Evolutionary conservation across 1,140 invertebrate species (phyloP).

Genomic region (Nasonia longicornis): DNA sequence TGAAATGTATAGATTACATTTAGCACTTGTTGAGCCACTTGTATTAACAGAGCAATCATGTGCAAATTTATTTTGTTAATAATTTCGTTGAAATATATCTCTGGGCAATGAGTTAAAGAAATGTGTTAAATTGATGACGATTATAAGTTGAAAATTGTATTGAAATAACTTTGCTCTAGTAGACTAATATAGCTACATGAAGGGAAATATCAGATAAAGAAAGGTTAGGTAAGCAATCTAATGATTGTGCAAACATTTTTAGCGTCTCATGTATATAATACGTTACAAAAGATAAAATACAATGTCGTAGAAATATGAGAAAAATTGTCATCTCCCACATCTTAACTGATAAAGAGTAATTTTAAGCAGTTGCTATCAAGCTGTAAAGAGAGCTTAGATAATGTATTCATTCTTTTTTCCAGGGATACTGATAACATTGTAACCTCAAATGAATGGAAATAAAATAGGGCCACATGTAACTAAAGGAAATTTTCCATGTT

Average conservation of each 20-base stretch:
- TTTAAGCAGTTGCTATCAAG: conserved; percentile 31
- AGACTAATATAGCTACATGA: neutral
- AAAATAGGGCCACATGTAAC: neutral
- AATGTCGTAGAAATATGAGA: neutral
- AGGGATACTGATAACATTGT: conserved; percentile 10
- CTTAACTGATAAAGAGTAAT: conserved; percentile 40
- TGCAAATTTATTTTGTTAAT: conserved; percentile 13
- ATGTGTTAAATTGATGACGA: neutral
- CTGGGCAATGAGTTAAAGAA: neutral
- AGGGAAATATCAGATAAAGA: conserved; percentile 19
- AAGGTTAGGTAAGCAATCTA: conserved; percentile 34
- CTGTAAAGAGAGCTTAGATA: conserved; percentile 24
- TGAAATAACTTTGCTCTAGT: neutral
- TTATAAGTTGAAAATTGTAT: neutral
- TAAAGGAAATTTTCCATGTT: conserved; percentile 36
- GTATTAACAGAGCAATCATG: conserved; percentile 23
- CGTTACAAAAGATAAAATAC: conserved; percentile 29
- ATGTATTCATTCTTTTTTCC: conserved; percentile 17
- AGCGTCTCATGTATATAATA: neutral
- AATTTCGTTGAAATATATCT: neutral
- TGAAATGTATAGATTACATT: conserved; percentile 13
- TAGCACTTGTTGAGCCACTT: conserved; percentile 28
- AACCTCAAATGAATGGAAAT: conserved; percentile 13
- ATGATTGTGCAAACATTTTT: conserved; percentile 26
- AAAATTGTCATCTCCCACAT: conserved; percentile 21